Conservation (phyloP, 2,888 invertebrate genomes). For the Tetropium fuscum region DNA sequence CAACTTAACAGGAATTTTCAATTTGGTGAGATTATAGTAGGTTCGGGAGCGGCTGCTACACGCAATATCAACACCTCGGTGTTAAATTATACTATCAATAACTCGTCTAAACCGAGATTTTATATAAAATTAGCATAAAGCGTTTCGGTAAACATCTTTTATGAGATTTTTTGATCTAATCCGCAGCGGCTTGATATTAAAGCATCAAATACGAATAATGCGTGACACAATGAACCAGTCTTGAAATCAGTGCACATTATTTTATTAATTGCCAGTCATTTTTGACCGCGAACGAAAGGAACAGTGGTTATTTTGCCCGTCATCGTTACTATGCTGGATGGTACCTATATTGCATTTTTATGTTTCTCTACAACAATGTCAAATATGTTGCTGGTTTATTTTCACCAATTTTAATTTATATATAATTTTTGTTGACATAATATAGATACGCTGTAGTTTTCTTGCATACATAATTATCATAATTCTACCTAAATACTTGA, state of each 20-base stretch:
- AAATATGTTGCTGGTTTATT: conserved; percentile 3
- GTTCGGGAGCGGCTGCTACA: conserved; percentile 46
- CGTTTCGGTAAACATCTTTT: conserved; percentile 28
- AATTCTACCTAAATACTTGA: too few relatives aligned
- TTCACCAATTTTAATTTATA: too few relatives aligned
- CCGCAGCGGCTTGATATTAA: conserved; percentile 12
- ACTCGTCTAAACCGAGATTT: conserved; percentile 22
- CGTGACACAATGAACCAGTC: conserved; percentile 38
- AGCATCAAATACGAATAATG: conserved; percentile 18
- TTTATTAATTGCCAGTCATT: conserved; percentile 42
- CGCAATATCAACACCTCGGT: conserved; percentile 41
- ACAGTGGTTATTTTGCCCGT: conserved; percentile 43
- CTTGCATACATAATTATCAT: too few relatives aligned
- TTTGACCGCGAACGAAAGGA: conserved; percentile 42
- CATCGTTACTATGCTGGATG: conserved; percentile 42
- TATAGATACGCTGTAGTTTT: too few relatives aligned
- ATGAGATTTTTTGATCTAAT: conserved; percentile 19
- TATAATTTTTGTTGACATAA: too few relatives aligned
- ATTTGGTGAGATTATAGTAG: conserved; percentile 48
- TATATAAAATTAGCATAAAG: conserved; percentile 29
- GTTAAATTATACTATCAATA: conserved; percentile 46
- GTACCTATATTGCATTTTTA: conserved; percentile 20
- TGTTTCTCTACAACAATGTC: conserved; percentile 14
- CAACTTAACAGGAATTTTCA: conserved; percentile 61
- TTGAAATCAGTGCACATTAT: conserved; percentile 34